Base-by-base conservation (phyloP, 2,113 vertebrate genomes). In the Pangasianodon hypophthalmus region DNA sequence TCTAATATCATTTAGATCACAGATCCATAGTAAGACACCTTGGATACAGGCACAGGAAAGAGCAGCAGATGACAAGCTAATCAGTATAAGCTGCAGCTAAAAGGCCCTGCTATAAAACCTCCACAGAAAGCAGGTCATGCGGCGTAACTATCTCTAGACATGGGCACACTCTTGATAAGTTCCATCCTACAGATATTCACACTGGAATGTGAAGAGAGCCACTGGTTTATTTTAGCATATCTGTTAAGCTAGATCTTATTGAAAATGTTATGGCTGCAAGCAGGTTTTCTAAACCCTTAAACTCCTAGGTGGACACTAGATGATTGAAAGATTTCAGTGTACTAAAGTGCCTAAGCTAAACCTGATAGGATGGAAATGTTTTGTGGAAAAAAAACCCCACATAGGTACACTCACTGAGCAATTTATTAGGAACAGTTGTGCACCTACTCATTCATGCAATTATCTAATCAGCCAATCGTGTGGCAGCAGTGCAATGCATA, bases 61-160 rank as follows among this genome's bases (percentile, higher is more conserved):
- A 90, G 87, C 69, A 90, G 80, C 95, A 95, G 93, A 93, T 94
- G 93, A 86, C 85, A 92, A 90, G 82, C 88, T 73, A 32, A 32
- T 54, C 52, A 37, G 50, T 82, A 56, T 54, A 67, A 44, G 88
- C 86, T 75, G 87, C 58, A 19, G 84, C 84, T 80, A 93, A 91
- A 93, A 87, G 69, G 79, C 69, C 91, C 81, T 92, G 54, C 85
- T 87, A 84, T 92, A 94, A 94, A 89, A 94, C 86, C 89, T 87
- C 71, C 69, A 77, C 84, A 67, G 69, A 18, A 54, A 92, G 92
- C 67, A 91, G 90, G 92, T 93, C 94, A 95, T 92, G 90, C 89
- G 95, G 94, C 95, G 94, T 92, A 95, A 95, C 94, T 92, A 91
- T 52, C 73, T 92, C 95, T 94, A 79, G 87, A 87, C 88, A 91